These are phyloP conservation scores for Tapirus indicus DNA, from an alignment of 2,797 vertebrate species.

Conservation along the genomic window DNA sequence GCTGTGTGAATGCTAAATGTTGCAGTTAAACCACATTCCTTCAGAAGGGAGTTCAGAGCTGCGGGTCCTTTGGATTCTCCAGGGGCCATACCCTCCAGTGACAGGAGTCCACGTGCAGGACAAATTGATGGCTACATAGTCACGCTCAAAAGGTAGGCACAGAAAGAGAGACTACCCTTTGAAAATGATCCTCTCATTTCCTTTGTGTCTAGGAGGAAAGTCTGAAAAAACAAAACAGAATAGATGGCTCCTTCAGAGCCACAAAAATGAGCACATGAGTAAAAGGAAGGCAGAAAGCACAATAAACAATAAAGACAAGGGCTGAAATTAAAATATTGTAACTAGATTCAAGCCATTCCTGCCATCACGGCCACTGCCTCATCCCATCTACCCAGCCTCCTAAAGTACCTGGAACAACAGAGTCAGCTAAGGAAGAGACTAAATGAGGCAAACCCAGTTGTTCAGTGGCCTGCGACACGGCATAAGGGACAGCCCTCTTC, in stretches of 20 bases:
- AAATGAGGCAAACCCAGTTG: rapidly evolving
- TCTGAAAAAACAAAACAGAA: neutral
- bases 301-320: neutral
- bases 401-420: neutral
- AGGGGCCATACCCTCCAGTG: neutral
- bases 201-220: neutral
- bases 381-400: neutral
- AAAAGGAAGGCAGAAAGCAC: neutral
- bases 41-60: neutral
- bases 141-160: neutral
- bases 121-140: neutral
- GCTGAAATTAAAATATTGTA: neutral
- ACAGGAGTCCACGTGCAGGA: neutral
- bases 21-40: neutral
- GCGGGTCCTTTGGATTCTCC: neutral
- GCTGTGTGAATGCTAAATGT: neutral
- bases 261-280: neutral
- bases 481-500: neutral
- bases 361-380: neutral
- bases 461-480: no score
- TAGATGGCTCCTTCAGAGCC: neutral
- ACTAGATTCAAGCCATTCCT: neutral
- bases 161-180: neutral
- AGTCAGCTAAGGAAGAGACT: neutral
- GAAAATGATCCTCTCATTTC: neutral